Conservation (phyloP, 2,888 invertebrate genomes). For the Acronicta psi region DNA sequence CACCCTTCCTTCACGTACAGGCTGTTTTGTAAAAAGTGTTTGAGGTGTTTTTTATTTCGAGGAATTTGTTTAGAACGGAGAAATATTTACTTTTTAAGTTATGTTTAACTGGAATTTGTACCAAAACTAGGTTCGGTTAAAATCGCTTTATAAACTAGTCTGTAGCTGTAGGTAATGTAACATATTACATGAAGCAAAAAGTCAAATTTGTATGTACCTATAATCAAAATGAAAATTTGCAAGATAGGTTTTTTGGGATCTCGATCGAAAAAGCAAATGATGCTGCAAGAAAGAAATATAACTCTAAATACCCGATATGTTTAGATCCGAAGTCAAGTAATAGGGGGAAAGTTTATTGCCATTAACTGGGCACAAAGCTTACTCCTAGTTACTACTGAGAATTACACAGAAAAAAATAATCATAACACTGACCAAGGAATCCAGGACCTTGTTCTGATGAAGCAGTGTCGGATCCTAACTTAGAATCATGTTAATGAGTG, state of each 20-base stretch:
- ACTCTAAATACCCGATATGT: neutral
- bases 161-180: neutral
- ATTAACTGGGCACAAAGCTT: too few relatives aligned
- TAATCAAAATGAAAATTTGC: too few relatives aligned
- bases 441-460: too few relatives aligned
- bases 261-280: too few relatives aligned
- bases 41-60: slow-evolving; percentile 24
- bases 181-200: neutral
- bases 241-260: too few relatives aligned
- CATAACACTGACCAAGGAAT: too few relatives aligned
- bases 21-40: slow-evolving; percentile 53
- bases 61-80: slow-evolving; percentile 12
- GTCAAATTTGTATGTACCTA: too few relatives aligned
- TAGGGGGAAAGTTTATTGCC: too few relatives aligned
- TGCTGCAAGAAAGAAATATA: neutral
- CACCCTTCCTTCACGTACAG: slow-evolving; percentile 74
- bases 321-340: too few relatives aligned
- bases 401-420: too few relatives aligned
- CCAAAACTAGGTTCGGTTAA: neutral
- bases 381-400: too few relatives aligned
- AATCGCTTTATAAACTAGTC: neutral
- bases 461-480: neutral
- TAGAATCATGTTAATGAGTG: slow-evolving; percentile 10
- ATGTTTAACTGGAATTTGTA: neutral
- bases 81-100: slow-evolving; percentile 12